Base-by-base conservation (phyloP, 1,140 invertebrate genomes). In the Magallana ariakensis region DNA sequence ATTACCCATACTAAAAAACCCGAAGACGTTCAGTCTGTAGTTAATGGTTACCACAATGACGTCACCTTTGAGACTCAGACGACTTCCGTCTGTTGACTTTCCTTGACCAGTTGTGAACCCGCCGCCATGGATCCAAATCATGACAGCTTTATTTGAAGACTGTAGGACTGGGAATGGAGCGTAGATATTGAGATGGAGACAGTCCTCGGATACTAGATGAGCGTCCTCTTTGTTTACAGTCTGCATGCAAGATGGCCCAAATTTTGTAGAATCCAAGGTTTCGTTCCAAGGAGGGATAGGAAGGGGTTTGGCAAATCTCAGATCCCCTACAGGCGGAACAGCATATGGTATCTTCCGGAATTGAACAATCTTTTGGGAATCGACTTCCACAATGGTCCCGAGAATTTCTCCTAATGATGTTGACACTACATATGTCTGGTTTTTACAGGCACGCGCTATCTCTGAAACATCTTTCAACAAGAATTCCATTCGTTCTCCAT, bases 51-150 rank as follows among this genome's bases (percentile, higher is more conserved):
- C 98, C 85, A 99, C 95, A 58, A 99, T 97, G 16, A 99, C 96
- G 91, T 98, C 97, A 55, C 89, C 90, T 56, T 90, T 87, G 8
- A 97, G 96, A 0, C 97, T 97, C 55, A 99, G 95, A 91, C 95
- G 56, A 3, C 80, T 94, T 86, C 96, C 97, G 95, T 99, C 98
- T 94, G 99, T 99, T 11, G 98, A 96, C 93, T 98, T 98, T 53
- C 97, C 97, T n/a, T 97, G 97, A 26, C 98, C 98, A 53, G 15
- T 19, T 93, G 98, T 98, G 95, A 99, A 99, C 9, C 98, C 98
- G 80, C 98, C 98, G 66, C 98, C 98, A 94, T 98, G 99, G 87
- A 99, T 97, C 98, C 98, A 99, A 56, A 99, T 96, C 96, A 99
- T 97, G 26, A 99, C 98, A 54, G 98, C 22, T n/a, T 54, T 62